Base-by-base conservation (phyloP, 1,140 invertebrate genomes). In the Bombus ignitus region DNA sequence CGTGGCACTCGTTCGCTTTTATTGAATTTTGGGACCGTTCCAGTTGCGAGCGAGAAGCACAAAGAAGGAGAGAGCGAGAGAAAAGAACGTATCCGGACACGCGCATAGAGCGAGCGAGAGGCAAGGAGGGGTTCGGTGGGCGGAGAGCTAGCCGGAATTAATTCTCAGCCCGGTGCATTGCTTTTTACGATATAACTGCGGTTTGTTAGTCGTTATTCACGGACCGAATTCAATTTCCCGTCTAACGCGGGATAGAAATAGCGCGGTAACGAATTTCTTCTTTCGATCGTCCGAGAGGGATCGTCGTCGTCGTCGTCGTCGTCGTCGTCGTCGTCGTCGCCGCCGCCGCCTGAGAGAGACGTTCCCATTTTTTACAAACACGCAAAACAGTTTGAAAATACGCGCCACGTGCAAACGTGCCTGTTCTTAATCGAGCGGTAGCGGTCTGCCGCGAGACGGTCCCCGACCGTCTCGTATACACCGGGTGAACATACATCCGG, bases 161-260 rank as follows among this genome's bases (percentile, higher is more conserved):
- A 95, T 95, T 95, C 94, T 93, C 94, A 92, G 93, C 93, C 93
- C 91, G 92, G 91, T 94, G 94, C 93, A 95, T 94, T 93, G 94
- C 94, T 95, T 95, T 95, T 95, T 95, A 94, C 92, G 92, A 94
- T 95, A 95, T 95, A 95, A 95, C 94, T 95, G 94, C 93, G 94
- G 94, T 95, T 95, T 95, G 95, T 95, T 95, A 95, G 94, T 92
- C 94, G 94, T 95, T 94, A 95, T 95, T 95, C 94, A 95, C 90
- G 91, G 90, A 87, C 91, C 91, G 92, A 94, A 95, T 95, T 95
- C 90, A 94, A 95, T 95, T 94, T 92, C 59, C 71, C 73, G 81
- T 75, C 74, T 83, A 77, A 65, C 85, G 68, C 87, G 84, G 65
- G 59, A 53, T 42, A 35, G 65, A 84, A 89, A 79, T 62, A 71